Evolutionary conservation across 1,140 invertebrate species (phyloP).

Genomic region (Bombus polaris): DNA sequence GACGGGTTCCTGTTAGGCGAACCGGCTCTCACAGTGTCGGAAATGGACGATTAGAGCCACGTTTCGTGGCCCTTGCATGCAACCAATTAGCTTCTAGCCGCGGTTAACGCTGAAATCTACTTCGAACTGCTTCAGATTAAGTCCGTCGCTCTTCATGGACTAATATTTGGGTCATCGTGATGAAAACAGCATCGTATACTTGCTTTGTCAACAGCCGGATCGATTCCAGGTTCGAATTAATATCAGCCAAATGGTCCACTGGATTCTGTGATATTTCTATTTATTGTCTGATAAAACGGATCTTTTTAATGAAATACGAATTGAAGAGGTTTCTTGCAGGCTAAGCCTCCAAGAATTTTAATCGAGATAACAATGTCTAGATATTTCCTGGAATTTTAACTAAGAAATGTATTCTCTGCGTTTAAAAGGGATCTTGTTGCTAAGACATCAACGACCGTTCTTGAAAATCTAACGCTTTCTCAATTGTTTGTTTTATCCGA

Average conservation of each 20-base stretch:
- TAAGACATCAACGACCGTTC: background rate
- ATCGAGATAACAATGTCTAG: background rate
- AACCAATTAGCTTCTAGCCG: conserved; percentile 44
- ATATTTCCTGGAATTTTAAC: background rate
- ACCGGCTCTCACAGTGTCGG: conserved; percentile 33
- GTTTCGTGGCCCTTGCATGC: conserved; percentile 36
- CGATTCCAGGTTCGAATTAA: background rate
- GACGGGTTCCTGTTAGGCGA: conserved; percentile 13
- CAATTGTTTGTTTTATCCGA: background rate
- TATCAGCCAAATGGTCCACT: background rate
- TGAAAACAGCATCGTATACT: background rate
- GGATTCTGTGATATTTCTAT: background rate
- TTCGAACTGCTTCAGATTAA: conserved; percentile 39
- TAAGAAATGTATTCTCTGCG: background rate
- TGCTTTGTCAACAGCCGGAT: background rate
- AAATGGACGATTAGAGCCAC: conserved; percentile 45
- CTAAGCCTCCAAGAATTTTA: background rate
- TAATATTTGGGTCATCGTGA: conserved; percentile 28
- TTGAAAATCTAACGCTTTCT: background rate
- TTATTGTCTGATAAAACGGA: background rate
- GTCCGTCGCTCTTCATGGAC: conserved; percentile 21
- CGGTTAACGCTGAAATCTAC: conserved; percentile 46
- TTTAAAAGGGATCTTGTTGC: background rate
- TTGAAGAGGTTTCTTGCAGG: background rate
- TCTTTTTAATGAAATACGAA: background rate